These are phyloP conservation scores for Apotomis betuletana DNA, from an alignment of 2,888 invertebrate genomes.

Conservation along the genomic window DNA sequence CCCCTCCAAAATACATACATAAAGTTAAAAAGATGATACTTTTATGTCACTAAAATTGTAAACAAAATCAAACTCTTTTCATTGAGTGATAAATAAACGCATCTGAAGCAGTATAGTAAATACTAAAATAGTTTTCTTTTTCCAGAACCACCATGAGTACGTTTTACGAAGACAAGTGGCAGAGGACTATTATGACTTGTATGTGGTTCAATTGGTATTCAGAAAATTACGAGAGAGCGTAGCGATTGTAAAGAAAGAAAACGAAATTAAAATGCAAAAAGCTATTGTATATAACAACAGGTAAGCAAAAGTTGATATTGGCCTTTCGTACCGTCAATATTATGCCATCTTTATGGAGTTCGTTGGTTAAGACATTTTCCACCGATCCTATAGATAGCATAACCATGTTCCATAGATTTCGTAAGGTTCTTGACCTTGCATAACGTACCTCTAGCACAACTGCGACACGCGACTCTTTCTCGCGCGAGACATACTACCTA, in stretches of 20 bases:
- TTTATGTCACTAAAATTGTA: too few species aligned
- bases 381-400: not conserved
- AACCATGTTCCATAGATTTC: not conserved
- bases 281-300: constrained; percentile 77
- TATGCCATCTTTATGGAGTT: not conserved
- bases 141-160: constrained; percentile 74
- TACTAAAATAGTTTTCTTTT: constrained; percentile 41
- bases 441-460: too few species aligned
- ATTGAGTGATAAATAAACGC: too few species aligned
- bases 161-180: constrained; percentile 87
- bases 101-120: too few species aligned
- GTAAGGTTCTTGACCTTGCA: too few species aligned
- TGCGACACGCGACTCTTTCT: too few species aligned
- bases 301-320: constrained; percentile 53
- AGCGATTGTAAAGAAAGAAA: constrained; percentile 71
- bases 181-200: constrained; percentile 87
- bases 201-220: constrained; percentile 80
- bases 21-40: too few species aligned
- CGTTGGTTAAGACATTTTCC: too few species aligned
- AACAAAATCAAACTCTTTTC: too few species aligned
- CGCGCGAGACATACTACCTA: too few species aligned
- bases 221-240: constrained; percentile 76
- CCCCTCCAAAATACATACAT: too few species aligned
- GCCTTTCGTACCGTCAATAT: not conserved
- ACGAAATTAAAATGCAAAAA: constrained; percentile 73